Evolutionary conservation across 2,888 invertebrate species (phyloP), one percentile per base, ranked within the genome.

Genomic region (Poecilobothrus nobilitatus): DNA sequence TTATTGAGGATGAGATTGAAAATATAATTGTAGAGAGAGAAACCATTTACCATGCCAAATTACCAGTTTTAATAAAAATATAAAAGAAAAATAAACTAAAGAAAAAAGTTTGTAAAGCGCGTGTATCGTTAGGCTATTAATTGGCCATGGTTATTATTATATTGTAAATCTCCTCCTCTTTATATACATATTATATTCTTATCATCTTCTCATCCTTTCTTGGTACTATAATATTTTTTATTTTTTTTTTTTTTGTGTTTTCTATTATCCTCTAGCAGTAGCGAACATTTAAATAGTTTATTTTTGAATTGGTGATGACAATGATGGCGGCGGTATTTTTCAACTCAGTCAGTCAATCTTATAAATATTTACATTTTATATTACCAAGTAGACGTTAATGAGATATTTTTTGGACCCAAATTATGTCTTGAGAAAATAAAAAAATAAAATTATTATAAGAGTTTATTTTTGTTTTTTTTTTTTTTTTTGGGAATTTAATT

Each of bases 121-220:
- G 53, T 53, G 53, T 53, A 18, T 53, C 18, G 53, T 53, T 53
- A n/a, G 53, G n/a, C 53, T 53, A 53, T 53, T 53, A 53, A 53
- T 53, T 53, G 53, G 53, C 53, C 53, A 53, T 53, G 53, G 53
- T 53, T 15, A 53, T 53, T 44, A 44, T 44, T 53, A 53, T 6
- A 37, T 37, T 37, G 8, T 37, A 37, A 3, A 10, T 18, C 53
- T 53, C 53, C 5, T 53, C 3, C 15, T 53, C n/a, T 53, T n/a
- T 18, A 4, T 2, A 9, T 15, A 15, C 41, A 5, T 27, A 5
- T 27, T 27, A 27, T 37, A 10, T 12, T 37, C 9, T 37, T 12
- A 5, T 8, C 12, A 37, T n/a, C 18, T 15, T 41, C 15, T 53
- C 53, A 6, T 53, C 5, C 15, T 53, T 12, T 18, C 12, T 44